These are phyloP conservation scores for Parotocinclus haroldoi DNA, from an alignment of 2,797 vertebrate genomes.

Conservation along the genomic window DNA sequence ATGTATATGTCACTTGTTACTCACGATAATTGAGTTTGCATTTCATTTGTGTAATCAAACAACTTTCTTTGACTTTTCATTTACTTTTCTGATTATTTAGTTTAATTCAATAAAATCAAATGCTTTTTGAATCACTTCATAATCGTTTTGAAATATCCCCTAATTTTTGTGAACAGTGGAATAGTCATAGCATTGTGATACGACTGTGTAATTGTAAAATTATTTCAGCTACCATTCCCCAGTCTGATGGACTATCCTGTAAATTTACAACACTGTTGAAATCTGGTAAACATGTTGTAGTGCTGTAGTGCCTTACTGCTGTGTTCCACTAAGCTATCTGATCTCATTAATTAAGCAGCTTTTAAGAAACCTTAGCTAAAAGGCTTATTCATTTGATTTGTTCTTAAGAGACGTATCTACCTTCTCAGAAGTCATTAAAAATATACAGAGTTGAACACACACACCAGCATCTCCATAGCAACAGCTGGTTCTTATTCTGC, in stretches of 20 bases:
- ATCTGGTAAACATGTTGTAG: not conserved
- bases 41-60: too few relatives aligned
- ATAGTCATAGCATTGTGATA: too few relatives aligned
- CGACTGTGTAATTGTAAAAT: not conserved
- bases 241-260: not conserved
- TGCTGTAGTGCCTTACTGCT: conserved; percentile 1
- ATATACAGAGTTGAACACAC: conserved; percentile 27
- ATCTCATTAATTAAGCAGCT: conserved; percentile 28
- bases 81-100: too few relatives aligned
- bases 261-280: not conserved
- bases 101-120: too few relatives aligned
- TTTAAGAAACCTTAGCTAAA: conserved; percentile 21
- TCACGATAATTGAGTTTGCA: too few relatives aligned
- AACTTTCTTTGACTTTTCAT: too few relatives aligned
- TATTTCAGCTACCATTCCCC: conserved; percentile 19
- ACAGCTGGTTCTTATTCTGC: conserved; percentile 44
- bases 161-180: too few relatives aligned
- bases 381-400: conserved; percentile 20
- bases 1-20: too few relatives aligned
- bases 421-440: conserved; percentile 40
- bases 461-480: conserved; percentile 46
- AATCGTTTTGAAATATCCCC: too few relatives aligned
- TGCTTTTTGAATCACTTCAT: too few relatives aligned
- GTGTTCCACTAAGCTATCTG: conserved; percentile 21
- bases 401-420: conserved; percentile 30